These are phyloP conservation scores for Danaus plexippus DNA, from an alignment of 1,140 invertebrate genomes.

Conservation along the genomic window DNA sequence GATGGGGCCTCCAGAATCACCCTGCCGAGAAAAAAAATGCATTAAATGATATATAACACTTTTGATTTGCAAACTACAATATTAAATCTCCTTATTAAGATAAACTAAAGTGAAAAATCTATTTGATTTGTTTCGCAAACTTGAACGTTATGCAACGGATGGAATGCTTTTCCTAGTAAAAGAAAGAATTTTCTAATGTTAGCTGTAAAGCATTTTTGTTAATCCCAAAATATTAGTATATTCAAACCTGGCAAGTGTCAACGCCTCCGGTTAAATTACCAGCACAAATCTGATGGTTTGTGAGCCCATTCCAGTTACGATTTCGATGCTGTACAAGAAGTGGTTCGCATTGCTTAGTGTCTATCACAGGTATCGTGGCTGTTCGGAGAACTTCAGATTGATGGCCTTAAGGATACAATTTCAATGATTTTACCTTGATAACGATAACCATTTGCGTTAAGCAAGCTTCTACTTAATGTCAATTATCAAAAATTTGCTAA, in stretches of 20 bases:
- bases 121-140: no score
- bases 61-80: slow-evolving; percentile 4
- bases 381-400: no score
- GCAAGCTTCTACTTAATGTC: no score
- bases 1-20: slow-evolving; percentile 82
- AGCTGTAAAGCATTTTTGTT: no score
- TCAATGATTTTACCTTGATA: no score
- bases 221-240: background rate
- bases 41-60: background rate
- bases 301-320: slow-evolving; percentile 29
- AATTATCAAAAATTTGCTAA: no score
- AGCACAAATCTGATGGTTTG: slow-evolving; percentile 37
- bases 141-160: no score
- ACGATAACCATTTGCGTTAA: no score
- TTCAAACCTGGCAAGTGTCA: slow-evolving; percentile 42
- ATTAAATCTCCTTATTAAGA: slow-evolving; percentile 3
- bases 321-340: slow-evolving; percentile 24
- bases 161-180: no score
- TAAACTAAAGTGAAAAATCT: no score
- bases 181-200: no score
- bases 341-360: slow-evolving; percentile 28
- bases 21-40: slow-evolving; percentile 58
- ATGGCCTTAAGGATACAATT: no score
- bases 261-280: slow-evolving; percentile 35
- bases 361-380: slow-evolving; percentile 31